Percentiles rank a stretch among this genome's conserved stretches.
Conservation (phyloP, 2,797 vertebrate species). For the Megalops cyprinoides region DNA sequence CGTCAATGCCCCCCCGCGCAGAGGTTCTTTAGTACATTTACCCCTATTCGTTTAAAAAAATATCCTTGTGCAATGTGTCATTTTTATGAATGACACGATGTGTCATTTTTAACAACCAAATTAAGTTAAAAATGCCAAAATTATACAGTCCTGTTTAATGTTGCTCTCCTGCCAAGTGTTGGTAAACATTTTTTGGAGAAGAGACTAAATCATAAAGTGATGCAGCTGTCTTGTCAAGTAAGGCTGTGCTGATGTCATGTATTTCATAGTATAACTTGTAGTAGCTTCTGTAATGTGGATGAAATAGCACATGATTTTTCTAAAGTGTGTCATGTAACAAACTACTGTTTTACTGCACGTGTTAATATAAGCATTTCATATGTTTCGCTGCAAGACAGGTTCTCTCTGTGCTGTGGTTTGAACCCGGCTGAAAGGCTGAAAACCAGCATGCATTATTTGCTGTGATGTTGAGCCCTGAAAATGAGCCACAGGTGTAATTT, state of each 20-base stretch:
- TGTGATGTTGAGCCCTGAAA: background rate
- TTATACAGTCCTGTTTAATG: no score
- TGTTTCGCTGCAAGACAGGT: background rate
- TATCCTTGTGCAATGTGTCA: background rate
- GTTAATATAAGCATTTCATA: background rate
- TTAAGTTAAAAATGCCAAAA: no score
- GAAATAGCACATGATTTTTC: background rate
- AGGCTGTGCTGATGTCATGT: background rate
- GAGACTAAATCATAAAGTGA: no score
- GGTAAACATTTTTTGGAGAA: no score
- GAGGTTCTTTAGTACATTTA: background rate
- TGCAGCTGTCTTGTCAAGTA: no score
- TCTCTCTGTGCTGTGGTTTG: background rate
- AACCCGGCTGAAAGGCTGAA: background rate
- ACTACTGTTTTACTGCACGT: background rate
- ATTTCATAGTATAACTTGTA: background rate
- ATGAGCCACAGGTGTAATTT: background rate
- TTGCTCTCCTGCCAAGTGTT: no score
- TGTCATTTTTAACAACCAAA: background rate
- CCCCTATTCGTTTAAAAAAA: background rate
- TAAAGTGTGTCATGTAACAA: background rate
- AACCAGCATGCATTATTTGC: no score
- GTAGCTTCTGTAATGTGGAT: background rate
- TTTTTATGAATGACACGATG: background rate
- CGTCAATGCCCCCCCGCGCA: constrained; percentile 1